Percentiles rank a stretch among this genome's conserved stretches.
These are phyloP conservation scores for Osmerus mordax DNA, from an alignment of 2,113 vertebrate genomes.

Conservation along the genomic window DNA sequence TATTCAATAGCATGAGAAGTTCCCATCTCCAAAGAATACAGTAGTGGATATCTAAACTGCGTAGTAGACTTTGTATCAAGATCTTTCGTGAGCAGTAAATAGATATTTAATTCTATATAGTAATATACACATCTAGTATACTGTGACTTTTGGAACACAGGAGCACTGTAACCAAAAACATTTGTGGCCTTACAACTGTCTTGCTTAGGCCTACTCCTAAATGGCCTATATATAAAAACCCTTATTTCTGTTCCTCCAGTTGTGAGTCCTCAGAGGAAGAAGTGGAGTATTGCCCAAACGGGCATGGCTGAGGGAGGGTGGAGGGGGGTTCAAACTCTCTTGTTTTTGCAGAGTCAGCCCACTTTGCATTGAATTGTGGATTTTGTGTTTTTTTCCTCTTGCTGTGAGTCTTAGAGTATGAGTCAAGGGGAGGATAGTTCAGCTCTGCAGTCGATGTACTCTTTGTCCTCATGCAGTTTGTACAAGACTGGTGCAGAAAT, in stretches of 20 bases:
- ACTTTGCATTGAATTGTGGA: too few relatives aligned
- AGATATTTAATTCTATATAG: too few relatives aligned
- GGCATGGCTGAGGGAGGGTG: conserved; percentile 1
- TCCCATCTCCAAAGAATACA: too few relatives aligned
- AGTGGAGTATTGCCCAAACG: conserved; percentile 16
- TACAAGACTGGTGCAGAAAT: too few relatives aligned
- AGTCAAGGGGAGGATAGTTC: too few relatives aligned
- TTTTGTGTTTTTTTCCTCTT: too few relatives aligned
- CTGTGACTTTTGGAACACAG: background rate
- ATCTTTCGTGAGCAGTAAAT: too few relatives aligned
- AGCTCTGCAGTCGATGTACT: too few relatives aligned
- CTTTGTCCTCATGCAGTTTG: too few relatives aligned
- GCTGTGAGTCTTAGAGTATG: too few relatives aligned
- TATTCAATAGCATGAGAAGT: background rate
- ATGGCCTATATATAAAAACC: background rate
- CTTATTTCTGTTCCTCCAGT: background rate
- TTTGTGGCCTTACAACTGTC: background rate
- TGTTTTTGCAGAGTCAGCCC: conserved; percentile 30
- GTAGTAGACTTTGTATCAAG: too few relatives aligned
- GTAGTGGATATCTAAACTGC: too few relatives aligned
- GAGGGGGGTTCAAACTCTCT: conserved; percentile 11
- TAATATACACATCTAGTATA: background rate
- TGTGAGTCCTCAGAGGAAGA: conserved; percentile 7
- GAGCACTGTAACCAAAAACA: background rate
- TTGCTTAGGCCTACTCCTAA: background rate